phyloP scores from a whole-genome alignment of 2,797 vertebrate genomes.

The Naso thynnoides region DNA sequence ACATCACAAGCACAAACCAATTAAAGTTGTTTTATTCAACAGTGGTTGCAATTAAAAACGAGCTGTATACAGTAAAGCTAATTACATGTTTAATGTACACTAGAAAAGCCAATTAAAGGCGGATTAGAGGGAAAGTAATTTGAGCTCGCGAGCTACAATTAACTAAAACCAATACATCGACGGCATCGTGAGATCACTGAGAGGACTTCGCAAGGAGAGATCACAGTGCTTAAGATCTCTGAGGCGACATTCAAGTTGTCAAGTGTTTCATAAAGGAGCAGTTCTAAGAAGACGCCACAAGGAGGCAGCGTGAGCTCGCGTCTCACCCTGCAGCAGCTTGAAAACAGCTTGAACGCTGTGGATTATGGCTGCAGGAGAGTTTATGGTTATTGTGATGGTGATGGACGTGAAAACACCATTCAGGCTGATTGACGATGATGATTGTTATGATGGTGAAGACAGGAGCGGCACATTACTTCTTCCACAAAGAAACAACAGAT shows the following conservation, averaged over 20 bases:
- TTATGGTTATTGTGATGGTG: constrained; percentile 52
- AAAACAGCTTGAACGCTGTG: constrained; percentile 9
- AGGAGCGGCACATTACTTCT: not conserved
- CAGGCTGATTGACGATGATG: constrained; percentile 25
- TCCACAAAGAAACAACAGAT: not conserved
- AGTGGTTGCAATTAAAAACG: constrained; percentile 63
- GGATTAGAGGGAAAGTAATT: constrained; percentile 70
- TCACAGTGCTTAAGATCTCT: constrained; percentile 35
- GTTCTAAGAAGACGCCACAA: constrained; percentile 27
- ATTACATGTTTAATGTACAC: constrained; percentile 73
- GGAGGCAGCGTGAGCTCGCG: constrained; percentile 54
- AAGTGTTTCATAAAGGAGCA: constrained; percentile 12
- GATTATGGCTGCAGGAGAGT: constrained; percentile 19
- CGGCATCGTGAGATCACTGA: constrained; percentile 50
- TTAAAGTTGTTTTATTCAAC: constrained; percentile 66
- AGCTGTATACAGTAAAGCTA: constrained; percentile 68
- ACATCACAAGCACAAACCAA: constrained; percentile 62
- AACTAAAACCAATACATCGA: constrained; percentile 57
- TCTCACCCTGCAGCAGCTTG: constrained; percentile 11
- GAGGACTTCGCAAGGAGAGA: constrained; percentile 43
- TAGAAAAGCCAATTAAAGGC: constrained; percentile 72
- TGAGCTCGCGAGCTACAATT: constrained; percentile 57
- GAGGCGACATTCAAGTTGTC: constrained; percentile 11
- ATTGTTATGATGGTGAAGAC: constrained; percentile 10
- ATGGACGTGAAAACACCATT: constrained; percentile 21